Evolutionary conservation across 2,797 vertebrate species (phyloP).

Genomic region (Spinibarbus caldwelli): DNA sequence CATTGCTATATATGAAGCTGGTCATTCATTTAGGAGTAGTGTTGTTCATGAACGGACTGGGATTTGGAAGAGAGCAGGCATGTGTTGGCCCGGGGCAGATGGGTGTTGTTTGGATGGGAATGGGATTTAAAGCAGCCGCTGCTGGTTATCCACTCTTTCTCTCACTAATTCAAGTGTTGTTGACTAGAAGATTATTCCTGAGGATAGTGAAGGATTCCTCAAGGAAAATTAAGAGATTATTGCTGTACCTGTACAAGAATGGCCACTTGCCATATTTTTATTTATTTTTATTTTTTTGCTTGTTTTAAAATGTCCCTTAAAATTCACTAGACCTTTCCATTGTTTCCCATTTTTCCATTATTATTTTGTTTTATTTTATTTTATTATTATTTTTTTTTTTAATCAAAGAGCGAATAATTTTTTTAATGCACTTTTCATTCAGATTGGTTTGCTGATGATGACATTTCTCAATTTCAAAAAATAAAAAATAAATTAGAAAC

Average conservation of each 20-base stretch:
- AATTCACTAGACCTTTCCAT: background rate
- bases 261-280: background rate
- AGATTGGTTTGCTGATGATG: background rate
- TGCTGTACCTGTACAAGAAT: constrained; percentile 58
- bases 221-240: constrained; percentile 65
- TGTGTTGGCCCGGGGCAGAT: constrained; percentile 25
- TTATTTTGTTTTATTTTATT: no score
- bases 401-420: background rate
- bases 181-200: constrained; percentile 44
- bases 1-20: background rate
- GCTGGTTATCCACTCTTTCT: constrained; percentile 1
- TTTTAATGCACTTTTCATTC: background rate
- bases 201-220: constrained; percentile 34
- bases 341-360: background rate
- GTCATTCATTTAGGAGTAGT: background rate
- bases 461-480: background rate
- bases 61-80: background rate
- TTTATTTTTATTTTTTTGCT: background rate
- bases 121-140: constrained; percentile 25
- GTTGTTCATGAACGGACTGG: background rate
- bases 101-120: constrained; percentile 17
- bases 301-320: background rate
- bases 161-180: constrained; percentile 39
- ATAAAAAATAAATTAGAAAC: no score
- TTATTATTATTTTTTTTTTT: background rate